These are phyloP conservation scores for Drosophila picticornis DNA, from an alignment of 2,888 invertebrate species.

Conservation along the genomic window DNA sequence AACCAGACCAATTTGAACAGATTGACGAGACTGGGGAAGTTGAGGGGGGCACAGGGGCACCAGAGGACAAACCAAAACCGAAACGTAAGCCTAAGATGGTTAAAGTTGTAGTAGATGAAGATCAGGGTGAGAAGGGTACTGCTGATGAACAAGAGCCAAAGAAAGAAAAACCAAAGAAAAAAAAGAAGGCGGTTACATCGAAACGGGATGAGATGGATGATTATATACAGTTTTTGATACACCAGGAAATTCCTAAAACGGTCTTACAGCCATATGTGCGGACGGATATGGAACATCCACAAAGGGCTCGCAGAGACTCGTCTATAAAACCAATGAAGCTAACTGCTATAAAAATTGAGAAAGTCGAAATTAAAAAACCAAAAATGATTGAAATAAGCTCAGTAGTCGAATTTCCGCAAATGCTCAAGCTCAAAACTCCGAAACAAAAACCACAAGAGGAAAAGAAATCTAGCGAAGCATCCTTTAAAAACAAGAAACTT, in stretches of 20 bases:
- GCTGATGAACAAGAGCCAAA: conserved; percentile 49
- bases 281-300: conserved; percentile 81
- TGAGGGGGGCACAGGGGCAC: conserved; percentile 52
- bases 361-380: conserved; percentile 87
- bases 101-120: conserved; percentile 67
- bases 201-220: conserved; percentile 84
- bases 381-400: conserved; percentile 88
- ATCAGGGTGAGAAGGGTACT: conserved; percentile 76
- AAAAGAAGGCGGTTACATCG: conserved; percentile 75
- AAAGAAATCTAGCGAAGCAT: conserved; percentile 86
- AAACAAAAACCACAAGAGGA: conserved; percentile 81
- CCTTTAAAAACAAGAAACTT: conserved; percentile 89
- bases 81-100: conserved; percentile 80
- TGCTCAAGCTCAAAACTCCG: conserved; percentile 88
- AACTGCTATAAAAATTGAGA: conserved; percentile 87
- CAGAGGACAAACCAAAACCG: conserved; percentile 65
- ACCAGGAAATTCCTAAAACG: conserved; percentile 85
- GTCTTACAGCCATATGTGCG: conserved; percentile 85
- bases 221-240: conserved; percentile 84
- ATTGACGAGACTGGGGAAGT: conserved; percentile 81
- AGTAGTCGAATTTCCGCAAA: conserved; percentile 87
- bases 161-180: conserved; percentile 75
- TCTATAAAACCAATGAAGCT: conserved; percentile 79
- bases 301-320: conserved; percentile 80
- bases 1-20: conserved; percentile 71